Percentiles rank a stretch among this genome's conserved stretches.
Conservation (phyloP, 2,888 invertebrate species). For the Prionchulus punctatus region DNA sequence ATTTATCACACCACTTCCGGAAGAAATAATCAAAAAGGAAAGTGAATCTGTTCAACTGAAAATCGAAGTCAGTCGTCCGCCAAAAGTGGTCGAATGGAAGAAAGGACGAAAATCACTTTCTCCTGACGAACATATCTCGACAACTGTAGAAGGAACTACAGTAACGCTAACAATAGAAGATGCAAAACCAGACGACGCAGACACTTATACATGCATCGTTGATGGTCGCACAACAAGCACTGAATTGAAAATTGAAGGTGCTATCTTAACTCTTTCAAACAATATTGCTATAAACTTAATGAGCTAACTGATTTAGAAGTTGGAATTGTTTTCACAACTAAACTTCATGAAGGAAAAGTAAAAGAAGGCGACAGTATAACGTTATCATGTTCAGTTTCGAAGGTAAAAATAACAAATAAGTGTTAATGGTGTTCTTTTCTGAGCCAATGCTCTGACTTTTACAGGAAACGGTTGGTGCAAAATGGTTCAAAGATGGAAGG, state of each 20-base stretch:
- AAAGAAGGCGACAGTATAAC: background rate
- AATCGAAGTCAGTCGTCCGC: background rate
- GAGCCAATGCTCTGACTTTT: background rate
- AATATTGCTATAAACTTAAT: no score
- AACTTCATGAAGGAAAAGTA: background rate
- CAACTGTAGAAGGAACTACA: background rate
- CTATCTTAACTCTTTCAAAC: background rate
- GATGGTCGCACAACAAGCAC: background rate
- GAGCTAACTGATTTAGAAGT: no score
- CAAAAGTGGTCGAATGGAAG: background rate
- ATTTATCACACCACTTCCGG: background rate
- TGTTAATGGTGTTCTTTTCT: background rate
- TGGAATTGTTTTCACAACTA: background rate
- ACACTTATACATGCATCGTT: constrained; percentile 41
- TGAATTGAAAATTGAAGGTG: background rate
- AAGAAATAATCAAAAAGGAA: background rate
- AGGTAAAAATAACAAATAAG: background rate
- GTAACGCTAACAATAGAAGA: constrained; percentile 52
- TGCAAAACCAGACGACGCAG: constrained; percentile 59
- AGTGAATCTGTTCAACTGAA: background rate
- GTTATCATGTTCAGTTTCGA: background rate
- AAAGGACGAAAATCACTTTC: background rate
- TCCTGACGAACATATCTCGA: background rate
- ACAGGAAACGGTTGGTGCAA: background rate
- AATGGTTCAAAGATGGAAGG: background rate